These are phyloP conservation scores for Neoarius graeffei DNA, from an alignment of 2,113 vertebrate genomes.

Conservation along the genomic window DNA sequence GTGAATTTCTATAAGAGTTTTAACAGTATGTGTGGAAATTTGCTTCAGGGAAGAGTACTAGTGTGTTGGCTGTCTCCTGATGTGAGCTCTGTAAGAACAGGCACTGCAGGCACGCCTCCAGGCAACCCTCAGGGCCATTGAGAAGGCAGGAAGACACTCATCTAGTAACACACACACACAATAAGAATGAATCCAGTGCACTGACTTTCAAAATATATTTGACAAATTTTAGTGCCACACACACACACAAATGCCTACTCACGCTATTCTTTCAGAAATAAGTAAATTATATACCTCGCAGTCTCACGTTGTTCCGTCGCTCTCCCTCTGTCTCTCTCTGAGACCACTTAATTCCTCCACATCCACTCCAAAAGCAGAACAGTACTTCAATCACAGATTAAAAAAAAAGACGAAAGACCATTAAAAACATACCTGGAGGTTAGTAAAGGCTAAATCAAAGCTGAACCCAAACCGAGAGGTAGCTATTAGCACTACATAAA, in stretches of 20 bases:
- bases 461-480: conserved; percentile 70
- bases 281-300: conserved; percentile 41
- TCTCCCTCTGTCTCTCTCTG: conserved; percentile 28
- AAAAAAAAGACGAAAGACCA: conserved; percentile 51
- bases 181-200: not conserved
- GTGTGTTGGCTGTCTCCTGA: conserved; percentile 66
- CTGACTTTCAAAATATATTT: conserved; percentile 16
- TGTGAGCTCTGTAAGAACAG: conserved; percentile 69
- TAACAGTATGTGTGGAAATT: conserved; percentile 24
- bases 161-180: conserved; percentile 60
- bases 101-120: conserved; percentile 67
- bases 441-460: conserved; percentile 61
- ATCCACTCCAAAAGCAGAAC: conserved; percentile 29
- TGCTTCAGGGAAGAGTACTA: conserved; percentile 64
- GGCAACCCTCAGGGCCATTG: conserved; percentile 71
- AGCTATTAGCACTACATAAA: conserved; percentile 81
- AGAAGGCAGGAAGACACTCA: conserved; percentile 60
- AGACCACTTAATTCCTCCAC: conserved; percentile 51
- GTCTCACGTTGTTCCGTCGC: conserved; percentile 1
- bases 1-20: not conserved
- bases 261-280: conserved; percentile 28
- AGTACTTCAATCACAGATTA: conserved; percentile 46
- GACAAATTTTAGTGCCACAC: conserved; percentile 13
- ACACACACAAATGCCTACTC: conserved; percentile 14
- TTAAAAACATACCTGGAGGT: conserved; percentile 52